Conservation (phyloP, 2,797 vertebrate genomes). For the Calcarius lapponicus region DNA sequence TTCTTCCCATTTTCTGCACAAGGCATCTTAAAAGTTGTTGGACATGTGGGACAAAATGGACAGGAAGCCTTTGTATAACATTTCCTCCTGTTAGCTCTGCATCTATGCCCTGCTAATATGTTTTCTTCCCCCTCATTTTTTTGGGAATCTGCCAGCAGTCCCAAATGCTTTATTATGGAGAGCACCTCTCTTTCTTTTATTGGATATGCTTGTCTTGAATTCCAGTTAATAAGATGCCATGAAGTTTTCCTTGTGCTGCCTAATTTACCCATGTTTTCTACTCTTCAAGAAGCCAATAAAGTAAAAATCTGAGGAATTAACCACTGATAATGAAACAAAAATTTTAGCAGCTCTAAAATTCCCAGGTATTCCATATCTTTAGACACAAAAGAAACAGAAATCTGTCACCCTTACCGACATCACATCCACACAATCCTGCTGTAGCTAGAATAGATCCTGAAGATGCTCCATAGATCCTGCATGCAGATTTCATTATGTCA, state of each 20-base stretch:
- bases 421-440: not conserved
- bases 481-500: not conserved
- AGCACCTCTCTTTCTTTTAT: not conserved
- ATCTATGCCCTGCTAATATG: not conserved
- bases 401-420: not conserved
- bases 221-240: not conserved
- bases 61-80: not conserved
- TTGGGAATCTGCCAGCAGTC: not conserved
- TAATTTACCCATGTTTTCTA: not conserved
- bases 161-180: not conserved
- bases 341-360: not conserved
- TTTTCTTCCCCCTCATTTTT: not conserved
- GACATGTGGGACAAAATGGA: not conserved
- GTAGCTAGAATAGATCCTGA: not conserved
- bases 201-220: not conserved
- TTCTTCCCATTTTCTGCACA: not conserved
- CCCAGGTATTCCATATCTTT: no score
- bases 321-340: not conserved
- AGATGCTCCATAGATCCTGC: slow-evolving; percentile 35
- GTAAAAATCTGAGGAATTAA: not conserved
- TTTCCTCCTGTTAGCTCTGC: not conserved
- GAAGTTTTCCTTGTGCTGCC: not conserved
- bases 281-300: not conserved
- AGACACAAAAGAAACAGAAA: not conserved
- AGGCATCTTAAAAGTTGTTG: not conserved